Evolutionary conservation across 2,113 vertebrate species (phyloP), one percentile per base, ranked within the genome.

Genomic region (Acanthisitta chloris): DNA sequence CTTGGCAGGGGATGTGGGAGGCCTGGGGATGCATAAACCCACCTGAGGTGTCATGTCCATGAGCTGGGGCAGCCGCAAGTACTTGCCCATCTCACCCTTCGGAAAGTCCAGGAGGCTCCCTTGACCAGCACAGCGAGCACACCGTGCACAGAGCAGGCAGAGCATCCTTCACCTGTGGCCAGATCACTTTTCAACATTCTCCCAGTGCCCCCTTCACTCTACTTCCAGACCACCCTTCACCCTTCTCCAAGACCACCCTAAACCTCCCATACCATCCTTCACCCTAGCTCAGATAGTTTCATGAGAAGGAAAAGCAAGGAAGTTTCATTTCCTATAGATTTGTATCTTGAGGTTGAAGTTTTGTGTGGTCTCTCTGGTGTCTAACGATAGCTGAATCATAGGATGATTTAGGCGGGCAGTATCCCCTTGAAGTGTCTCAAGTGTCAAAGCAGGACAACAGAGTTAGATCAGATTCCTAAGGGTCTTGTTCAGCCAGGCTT

Each of bases 31-130:
- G 58, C 24, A 9, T 42, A 61, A 45, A 98, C 98, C 92, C 92
- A 99, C 21, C 23, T 99, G 99, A 82, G 99, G 99, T 1, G 99
- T 99, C 99, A 99, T 99, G 94, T 99, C 99, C 90, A 99, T 99
- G 14, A 99, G 98, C 96, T 99, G 99, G 34, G 99, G 99, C 72
- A 99, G 98, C 73, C 99, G 98, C 84, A 99, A 98, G 96, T 99
- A 99, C 88, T 99, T 99, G 55, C 99, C 99, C 96, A 99, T 99
- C 94, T 99, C 99, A 3, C 99, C 99, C 96, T 99, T 99, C 85
- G 99, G 98, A 97, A 99, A 99, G 92, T 99, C 99, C 96, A 99
- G 97, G 80, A 99, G 97, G 95, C 99, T 99, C 59, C 99, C 99
- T 99, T n/a, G n/a, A n/a, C n/a, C n/a, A n/a, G n/a, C n/a, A n/a